Percentiles rank a stretch among this genome's conserved stretches.
Evolutionary conservation across 30 jellyfish, hydroid and myxozoan genomes (phyloP).

Genomic region (Turritopsis dohrnii): DNA sequence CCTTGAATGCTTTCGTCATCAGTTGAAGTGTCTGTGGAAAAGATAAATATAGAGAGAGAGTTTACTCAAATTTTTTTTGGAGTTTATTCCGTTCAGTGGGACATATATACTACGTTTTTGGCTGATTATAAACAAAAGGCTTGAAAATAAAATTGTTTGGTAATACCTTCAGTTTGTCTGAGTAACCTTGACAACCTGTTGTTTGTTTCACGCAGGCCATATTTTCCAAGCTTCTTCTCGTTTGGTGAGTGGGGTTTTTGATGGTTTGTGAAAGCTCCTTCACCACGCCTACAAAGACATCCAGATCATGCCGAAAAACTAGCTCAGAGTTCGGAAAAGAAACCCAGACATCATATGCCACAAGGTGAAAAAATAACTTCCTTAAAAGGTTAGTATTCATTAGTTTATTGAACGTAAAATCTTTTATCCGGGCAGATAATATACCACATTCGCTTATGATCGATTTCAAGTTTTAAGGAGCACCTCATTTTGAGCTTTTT

Average conservation of each 20-base stretch:
- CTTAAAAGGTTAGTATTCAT: no score
- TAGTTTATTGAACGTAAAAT: no score
- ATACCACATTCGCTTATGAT: no score
- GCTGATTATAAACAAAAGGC: neutral
- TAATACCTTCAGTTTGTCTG: slow-evolving; percentile 45
- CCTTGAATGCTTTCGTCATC: slow-evolving; percentile 16
- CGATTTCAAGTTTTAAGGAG: no score
- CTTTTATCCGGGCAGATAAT: no score
- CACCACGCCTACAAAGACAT: slow-evolving; percentile 54
- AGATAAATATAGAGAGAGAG: neutral
- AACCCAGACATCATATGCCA: no score
- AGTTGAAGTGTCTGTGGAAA: slow-evolving; percentile 7
- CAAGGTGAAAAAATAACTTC: no score
- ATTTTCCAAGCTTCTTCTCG: slow-evolving; percentile 38
- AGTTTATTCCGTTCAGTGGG: no score
- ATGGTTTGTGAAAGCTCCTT: slow-evolving; percentile 62
- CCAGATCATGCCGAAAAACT: neutral
- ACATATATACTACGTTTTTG: no score
- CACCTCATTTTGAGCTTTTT: no score
- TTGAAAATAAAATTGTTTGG: neutral
- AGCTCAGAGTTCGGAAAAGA: no score
- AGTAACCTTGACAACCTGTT: slow-evolving; percentile 72
- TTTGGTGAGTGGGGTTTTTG: slow-evolving; percentile 29
- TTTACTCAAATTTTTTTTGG: neutral
- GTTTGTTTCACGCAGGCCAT: slow-evolving; percentile 88